phyloP scores from a whole-genome alignment of 2,797 vertebrate species.

The Hippocampus kuda region DNA sequence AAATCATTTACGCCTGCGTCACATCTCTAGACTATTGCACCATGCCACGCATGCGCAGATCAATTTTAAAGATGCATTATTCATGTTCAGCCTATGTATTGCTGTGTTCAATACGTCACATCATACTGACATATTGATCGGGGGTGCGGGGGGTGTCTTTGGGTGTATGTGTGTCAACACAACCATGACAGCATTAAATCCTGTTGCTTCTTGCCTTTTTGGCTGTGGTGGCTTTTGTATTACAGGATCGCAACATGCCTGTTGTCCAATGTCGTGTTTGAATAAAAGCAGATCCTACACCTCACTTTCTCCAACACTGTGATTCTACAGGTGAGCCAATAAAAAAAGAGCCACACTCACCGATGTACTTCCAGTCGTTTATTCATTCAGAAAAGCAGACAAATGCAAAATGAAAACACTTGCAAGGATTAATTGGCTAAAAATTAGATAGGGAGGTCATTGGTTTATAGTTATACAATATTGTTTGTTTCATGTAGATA shows the following conservation, averaged over 20 bases:
- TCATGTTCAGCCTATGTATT: conserved; percentile 33
- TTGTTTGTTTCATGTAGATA: neutral
- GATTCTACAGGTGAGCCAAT: neutral
- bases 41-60: conserved; percentile 1
- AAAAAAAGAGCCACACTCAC: too few relatives aligned
- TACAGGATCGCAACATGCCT: too few relatives aligned
- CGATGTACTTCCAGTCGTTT: too few relatives aligned
- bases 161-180: neutral
- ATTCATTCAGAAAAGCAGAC: too few relatives aligned
- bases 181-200: neutral
- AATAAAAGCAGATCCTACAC: too few relatives aligned
- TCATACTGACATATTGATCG: conserved; percentile 10
- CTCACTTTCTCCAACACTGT: too few relatives aligned
- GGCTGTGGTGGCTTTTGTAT: neutral
- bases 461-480: neutral
- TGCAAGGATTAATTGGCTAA: neutral
- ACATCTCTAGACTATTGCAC: neutral
- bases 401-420: too few relatives aligned
- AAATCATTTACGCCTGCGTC: too few relatives aligned
- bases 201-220: neutral
- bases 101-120: conserved; percentile 31
- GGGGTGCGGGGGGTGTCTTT: too few relatives aligned
- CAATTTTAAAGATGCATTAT: conserved; percentile 34
- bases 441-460: neutral
- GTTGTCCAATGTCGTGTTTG: too few relatives aligned